Percentiles rank a stretch among this genome's conserved stretches.
Evolutionary conservation across 2,888 invertebrate species (phyloP).

Genomic region (Griposia aprilina): DNA sequence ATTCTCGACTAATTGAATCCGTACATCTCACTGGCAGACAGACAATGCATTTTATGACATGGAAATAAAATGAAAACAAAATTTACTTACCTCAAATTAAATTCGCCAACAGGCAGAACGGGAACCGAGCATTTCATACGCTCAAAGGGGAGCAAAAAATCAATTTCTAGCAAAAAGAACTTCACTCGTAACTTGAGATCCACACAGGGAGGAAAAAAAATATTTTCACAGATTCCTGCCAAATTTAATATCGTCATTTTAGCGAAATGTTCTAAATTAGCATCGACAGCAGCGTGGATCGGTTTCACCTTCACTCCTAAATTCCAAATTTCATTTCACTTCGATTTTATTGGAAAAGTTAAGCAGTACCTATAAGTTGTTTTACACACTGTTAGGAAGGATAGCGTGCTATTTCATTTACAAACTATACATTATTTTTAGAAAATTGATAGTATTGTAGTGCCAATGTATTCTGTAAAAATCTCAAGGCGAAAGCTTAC

Average conservation of each 20-base stretch:
- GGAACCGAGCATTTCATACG: constrained; percentile 35
- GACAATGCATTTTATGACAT: constrained; percentile 24
- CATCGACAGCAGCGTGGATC: constrained; percentile 77
- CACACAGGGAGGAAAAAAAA: constrained; percentile 59
- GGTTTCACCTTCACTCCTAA: constrained; percentile 83
- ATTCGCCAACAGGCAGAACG: constrained; percentile 32
- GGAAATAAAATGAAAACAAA: constrained; percentile 40
- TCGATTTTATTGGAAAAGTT: constrained; percentile 89
- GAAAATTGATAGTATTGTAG: background rate
- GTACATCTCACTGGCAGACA: constrained; percentile 1
- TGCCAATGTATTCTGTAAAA: too few relatives aligned
- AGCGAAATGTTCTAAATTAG: constrained; percentile 79
- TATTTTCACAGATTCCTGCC: constrained; percentile 71
- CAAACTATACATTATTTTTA: background rate
- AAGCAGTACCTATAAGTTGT: constrained; percentile 80
- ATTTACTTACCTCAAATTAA: constrained; percentile 45
- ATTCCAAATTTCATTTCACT: constrained; percentile 87
- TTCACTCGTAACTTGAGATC: constrained; percentile 58
- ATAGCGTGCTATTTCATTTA: background rate
- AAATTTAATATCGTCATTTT: constrained; percentile 77
- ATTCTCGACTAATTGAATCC: constrained; percentile 15
- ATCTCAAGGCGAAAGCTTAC: too few relatives aligned
- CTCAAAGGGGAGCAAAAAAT: constrained; percentile 51
- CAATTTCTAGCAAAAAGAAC: constrained; percentile 55
- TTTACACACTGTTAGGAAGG: constrained; percentile 37